phyloP scores from a whole-genome alignment of 2,113 vertebrate genomes.

The Oxygymnocypris stewartii region DNA sequence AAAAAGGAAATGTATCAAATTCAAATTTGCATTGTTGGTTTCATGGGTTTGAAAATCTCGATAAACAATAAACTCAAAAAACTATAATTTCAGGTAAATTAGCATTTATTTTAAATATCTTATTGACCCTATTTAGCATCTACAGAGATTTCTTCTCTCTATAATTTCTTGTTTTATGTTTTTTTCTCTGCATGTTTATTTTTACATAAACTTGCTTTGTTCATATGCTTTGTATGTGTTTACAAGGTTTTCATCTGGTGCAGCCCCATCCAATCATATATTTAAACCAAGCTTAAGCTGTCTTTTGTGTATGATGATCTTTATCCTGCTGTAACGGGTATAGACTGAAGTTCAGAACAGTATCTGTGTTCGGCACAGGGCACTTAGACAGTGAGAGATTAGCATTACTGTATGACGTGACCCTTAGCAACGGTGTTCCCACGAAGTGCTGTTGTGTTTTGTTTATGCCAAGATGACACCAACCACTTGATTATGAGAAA shows the following conservation, averaged over 20 bases:
- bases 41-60: not conserved
- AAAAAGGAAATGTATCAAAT: not conserved
- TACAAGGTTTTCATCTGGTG: not conserved
- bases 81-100: not conserved
- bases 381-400: conserved; percentile 3
- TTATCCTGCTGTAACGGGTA: not conserved
- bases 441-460: conserved; percentile 25
- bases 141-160: not conserved
- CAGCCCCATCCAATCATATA: not conserved
- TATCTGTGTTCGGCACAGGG: conserved; percentile 2
- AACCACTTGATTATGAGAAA: conserved; percentile 19
- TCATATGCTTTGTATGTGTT: not conserved
- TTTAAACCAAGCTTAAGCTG: conserved; percentile 9
- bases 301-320: conserved; percentile 23
- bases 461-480: conserved; percentile 38
- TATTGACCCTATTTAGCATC: not conserved
- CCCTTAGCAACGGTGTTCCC: not conserved
- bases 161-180: not conserved
- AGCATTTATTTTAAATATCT: not conserved
- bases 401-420: conserved; percentile 10
- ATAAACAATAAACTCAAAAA: not conserved
- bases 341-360: conserved; percentile 24
- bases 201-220: not conserved
- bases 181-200: not conserved
- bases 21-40: not conserved